Evolutionary conservation across 2,113 vertebrate genomes (phyloP).

Genomic region (Podarcis raffonei): DNA sequence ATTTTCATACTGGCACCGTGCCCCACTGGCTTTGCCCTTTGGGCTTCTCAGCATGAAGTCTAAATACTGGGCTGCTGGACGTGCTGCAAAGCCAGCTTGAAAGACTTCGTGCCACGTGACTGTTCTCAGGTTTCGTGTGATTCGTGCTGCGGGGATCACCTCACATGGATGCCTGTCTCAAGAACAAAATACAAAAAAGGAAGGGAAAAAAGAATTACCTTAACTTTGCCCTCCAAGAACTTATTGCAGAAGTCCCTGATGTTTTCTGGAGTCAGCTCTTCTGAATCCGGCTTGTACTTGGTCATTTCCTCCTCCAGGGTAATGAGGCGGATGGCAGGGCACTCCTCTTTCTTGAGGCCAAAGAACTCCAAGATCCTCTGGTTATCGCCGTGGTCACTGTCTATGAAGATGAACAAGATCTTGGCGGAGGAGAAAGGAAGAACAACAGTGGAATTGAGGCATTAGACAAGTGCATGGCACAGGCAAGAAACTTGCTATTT

Average conservation of each 20-base stretch:
- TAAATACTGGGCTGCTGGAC: background rate
- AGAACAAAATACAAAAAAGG: background rate
- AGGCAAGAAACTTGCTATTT: background rate
- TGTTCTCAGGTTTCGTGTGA: background rate
- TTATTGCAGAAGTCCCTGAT: slow-evolving; percentile 87
- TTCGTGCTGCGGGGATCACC: background rate
- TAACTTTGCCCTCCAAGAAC: slow-evolving; percentile 93
- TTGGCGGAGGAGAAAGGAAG: slow-evolving; percentile 64
- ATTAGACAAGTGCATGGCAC: background rate
- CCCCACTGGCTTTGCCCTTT: background rate
- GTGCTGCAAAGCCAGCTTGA: background rate
- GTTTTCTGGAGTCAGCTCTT: slow-evolving; percentile 86
- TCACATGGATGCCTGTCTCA: background rate
- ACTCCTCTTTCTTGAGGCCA: slow-evolving; percentile 96
- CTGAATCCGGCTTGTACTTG: slow-evolving; percentile 90
- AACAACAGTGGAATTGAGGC: background rate
- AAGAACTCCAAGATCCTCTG: slow-evolving; percentile 98
- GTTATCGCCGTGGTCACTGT: slow-evolving; percentile 93
- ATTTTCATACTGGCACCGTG: background rate
- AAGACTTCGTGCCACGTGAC: background rate
- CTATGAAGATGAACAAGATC: slow-evolving; percentile 99
- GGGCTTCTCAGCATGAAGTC: background rate
- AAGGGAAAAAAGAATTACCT: slow-evolving; percentile 74
- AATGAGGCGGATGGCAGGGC: slow-evolving; percentile 94
- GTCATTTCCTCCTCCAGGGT: slow-evolving; percentile 99